Base-by-base conservation (phyloP, 2,888 invertebrate genomes). In the Physocephala rufipes region DNA sequence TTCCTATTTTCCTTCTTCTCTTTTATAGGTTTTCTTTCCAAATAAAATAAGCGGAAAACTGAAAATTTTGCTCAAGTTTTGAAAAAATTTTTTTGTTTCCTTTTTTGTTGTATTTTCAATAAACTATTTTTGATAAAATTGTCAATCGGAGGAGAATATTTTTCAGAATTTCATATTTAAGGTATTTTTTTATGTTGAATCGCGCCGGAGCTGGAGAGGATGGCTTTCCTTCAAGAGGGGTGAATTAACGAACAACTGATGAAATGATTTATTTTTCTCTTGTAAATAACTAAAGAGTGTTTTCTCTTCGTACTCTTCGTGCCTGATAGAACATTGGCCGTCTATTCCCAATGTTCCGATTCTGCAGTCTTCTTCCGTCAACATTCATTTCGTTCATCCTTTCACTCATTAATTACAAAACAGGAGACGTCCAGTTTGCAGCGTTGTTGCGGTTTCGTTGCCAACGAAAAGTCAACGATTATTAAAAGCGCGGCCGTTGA, bases 1-100 rank as follows among this genome's bases (percentile, higher is more conserved):
- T n/a, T n/a, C n/a, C n/a, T n/a, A n/a, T n/a, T 55, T 58, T 58
- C n/a, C 13, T 21, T 58, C 45, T 19, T 70, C 28, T 36, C 24
- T 65, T 65, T 58, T 15, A 58, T 65, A 30, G n/a, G n/a, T n/a
- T n/a, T n/a, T 70, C 65, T 59, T 65, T 21, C 36, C 55, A 49
- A 59, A 61, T 16, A n/a, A 53, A 28, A n/a, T n/a, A n/a, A 1
- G 24, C 47, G 36, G n/a, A 58, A 36, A 64, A 65, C 65, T 55
- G 30, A 65, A 49, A 65, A 65, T 70, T 70, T 70, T 59, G 65
- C 28, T 65, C 59, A 24, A 58, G 30, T 19, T 64, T 47, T 70
- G 69, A 63, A 26, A 67, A 16, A 59, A 45, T 69, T 68, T 53
- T 51, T n/a, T 51, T 51, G 13, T 49, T 51, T 28, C 9, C 9